Evolutionary conservation across 2,797 vertebrate species (phyloP).

Genomic region (Todus mexicanus): DNA sequence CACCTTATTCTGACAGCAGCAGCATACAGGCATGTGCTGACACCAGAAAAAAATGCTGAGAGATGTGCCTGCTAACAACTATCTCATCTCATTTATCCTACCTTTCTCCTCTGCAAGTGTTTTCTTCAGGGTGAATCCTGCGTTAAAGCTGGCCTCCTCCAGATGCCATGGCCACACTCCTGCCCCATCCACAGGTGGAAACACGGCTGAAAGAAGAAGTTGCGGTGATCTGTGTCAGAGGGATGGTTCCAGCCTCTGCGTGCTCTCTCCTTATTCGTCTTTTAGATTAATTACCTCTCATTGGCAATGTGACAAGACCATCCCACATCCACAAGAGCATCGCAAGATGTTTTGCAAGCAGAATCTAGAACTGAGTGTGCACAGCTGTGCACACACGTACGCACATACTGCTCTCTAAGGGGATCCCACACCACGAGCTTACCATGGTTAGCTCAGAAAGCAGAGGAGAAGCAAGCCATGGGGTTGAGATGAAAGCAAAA

Average conservation of each 20-base stretch:
- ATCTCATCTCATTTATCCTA: background rate
- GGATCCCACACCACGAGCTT: background rate
- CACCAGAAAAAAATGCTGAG: background rate
- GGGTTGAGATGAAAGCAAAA: background rate
- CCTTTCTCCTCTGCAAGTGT: background rate
- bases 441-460: background rate
- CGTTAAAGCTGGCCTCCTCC: background rate
- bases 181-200: background rate
- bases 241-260: background rate
- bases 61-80: background rate
- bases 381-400: background rate
- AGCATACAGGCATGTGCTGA: background rate
- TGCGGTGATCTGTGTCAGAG: accelerated
- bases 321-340: background rate
- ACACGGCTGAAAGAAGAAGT: background rate
- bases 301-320: background rate
- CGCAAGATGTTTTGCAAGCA: background rate
- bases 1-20: background rate
- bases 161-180: background rate
- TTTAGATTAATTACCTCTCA: background rate
- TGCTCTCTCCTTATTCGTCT: background rate
- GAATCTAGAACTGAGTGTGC: background rate
- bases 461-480: background rate
- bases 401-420: background rate
- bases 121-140: background rate